These are phyloP conservation scores for Betta splendens DNA, from an alignment of 2,797 vertebrate species.

Conservation along the genomic window DNA sequence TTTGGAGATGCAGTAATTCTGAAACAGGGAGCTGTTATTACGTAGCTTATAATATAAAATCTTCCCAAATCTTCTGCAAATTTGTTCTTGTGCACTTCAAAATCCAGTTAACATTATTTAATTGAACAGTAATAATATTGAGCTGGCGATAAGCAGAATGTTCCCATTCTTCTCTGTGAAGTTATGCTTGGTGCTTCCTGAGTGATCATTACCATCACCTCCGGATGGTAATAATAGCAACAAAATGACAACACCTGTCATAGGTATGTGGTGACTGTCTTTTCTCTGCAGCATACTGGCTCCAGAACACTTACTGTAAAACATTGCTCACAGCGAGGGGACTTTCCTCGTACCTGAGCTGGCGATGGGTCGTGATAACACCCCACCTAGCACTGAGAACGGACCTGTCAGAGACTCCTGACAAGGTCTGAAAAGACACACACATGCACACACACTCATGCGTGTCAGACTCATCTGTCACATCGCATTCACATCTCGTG, in stretches of 20 bases:
- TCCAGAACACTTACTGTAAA: slow-evolving; percentile 12
- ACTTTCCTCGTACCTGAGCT: slow-evolving; percentile 36
- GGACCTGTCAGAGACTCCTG: slow-evolving; percentile 3
- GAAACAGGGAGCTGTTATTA: background rate
- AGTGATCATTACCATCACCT: slow-evolving; percentile 36
- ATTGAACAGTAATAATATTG: background rate
- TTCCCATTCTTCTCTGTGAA: slow-evolving; percentile 2
- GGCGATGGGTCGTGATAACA: slow-evolving; percentile 6
- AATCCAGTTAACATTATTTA: background rate
- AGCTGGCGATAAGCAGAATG: slow-evolving; percentile 5
- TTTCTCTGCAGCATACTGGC: background rate
- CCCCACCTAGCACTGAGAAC: slow-evolving; percentile 27
- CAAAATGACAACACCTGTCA: slow-evolving; percentile 53
- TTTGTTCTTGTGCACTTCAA: background rate
- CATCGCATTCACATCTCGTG: slow-evolving; percentile 18
- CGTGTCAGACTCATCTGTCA: slow-evolving; percentile 10
- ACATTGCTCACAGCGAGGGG: background rate
- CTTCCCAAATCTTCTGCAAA: too few species aligned
- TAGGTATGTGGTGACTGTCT: slow-evolving; percentile 40
- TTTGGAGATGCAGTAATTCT: background rate
- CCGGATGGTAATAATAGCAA: slow-evolving; percentile 31
- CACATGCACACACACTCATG: background rate
- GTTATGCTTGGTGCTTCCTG: background rate
- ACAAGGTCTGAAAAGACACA: background rate
- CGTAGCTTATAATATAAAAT: too few species aligned